Base-by-base conservation (phyloP, 2,888 invertebrate species). In the Dendrolimus houi region DNA sequence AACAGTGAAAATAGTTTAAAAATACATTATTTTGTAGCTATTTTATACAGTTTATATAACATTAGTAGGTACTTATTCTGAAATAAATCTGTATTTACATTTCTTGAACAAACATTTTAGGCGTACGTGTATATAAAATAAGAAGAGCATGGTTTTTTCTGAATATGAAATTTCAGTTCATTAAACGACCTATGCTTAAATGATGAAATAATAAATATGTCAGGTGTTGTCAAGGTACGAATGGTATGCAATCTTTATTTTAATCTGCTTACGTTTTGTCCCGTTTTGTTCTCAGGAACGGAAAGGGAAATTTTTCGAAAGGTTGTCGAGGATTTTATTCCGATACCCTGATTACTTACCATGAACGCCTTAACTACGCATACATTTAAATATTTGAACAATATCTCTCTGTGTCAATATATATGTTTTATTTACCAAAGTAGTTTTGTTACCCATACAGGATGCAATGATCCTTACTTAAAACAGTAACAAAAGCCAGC, bases 301-400 rank as follows among this genome's bases (percentile, higher is more conserved):
- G 64, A 66, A 70, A 69, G 67, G 59, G 63, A 66, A 72, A 74
- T 66, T 69, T 75, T 73, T 59, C 60, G 62, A 72, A 74, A 75
- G 77, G 76, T 74, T 81, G 72, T 65, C 64, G 67, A 71, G 66
- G 73, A 75, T 78, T 77, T 77, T 82, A 76, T 81, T 75, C 73
- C 67, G 70, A 71, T 69, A 69, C 69, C 72, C 66, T 71, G 71
- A 69, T 71, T 69, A 69, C 71, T 75, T 70, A 70, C 69, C 64
- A 69, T 64, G 68, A 65, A 59, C 62, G 66, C 66, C 79, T 76
- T 71, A 47, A 64, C 76, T 74, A 64, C 67, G 78, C 80, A 83
- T 83, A 78, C 66, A 80, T 83, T 80, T 78, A 69, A 80, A 81
- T 80, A 79, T 68, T 74, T 75, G 63, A 62, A 62, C 60, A 64